Conservation (phyloP, 2,888 invertebrate species). For the Amphimallon solstitiale region DNA sequence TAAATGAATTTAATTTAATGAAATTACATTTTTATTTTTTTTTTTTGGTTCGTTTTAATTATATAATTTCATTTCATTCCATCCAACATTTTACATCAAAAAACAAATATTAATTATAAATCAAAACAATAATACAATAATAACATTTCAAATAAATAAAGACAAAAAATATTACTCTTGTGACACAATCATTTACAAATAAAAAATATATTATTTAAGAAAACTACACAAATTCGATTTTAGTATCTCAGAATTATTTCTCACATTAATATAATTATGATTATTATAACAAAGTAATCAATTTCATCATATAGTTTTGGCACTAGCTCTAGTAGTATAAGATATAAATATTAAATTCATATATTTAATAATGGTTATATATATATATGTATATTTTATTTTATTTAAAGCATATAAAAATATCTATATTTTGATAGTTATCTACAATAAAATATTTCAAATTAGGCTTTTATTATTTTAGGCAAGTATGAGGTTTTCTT, state of each 20-base stretch:
- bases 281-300: not conserved
- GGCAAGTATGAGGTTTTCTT: slow-evolving; percentile 12
- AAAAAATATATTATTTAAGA: not conserved
- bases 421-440: slow-evolving; percentile 13
- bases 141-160: slow-evolving; percentile 2
- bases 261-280: not conserved
- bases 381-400: not conserved
- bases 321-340: slow-evolving; percentile 15
- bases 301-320: slow-evolving; percentile 6
- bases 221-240: slow-evolving; percentile 1
- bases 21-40: too few species aligned
- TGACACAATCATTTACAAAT: slow-evolving; percentile 1
- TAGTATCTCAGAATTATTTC: too few species aligned
- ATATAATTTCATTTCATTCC: too few species aligned
- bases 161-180: not conserved
- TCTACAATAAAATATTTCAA: slow-evolving; percentile 2
- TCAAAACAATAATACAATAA: too few species aligned
- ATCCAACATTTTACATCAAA: too few species aligned
- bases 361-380: not conserved
- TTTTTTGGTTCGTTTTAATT: too few species aligned
- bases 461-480: slow-evolving; percentile 3
- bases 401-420: slow-evolving; percentile 21
- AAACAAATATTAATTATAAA: too few species aligned
- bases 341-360: too few species aligned
- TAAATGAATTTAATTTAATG: too few species aligned